Percentiles rank a stretch among this genome's conserved stretches.
These are phyloP conservation scores for Tenthredo livida DNA, from an alignment of 2,888 invertebrate genomes.

Conservation along the genomic window DNA sequence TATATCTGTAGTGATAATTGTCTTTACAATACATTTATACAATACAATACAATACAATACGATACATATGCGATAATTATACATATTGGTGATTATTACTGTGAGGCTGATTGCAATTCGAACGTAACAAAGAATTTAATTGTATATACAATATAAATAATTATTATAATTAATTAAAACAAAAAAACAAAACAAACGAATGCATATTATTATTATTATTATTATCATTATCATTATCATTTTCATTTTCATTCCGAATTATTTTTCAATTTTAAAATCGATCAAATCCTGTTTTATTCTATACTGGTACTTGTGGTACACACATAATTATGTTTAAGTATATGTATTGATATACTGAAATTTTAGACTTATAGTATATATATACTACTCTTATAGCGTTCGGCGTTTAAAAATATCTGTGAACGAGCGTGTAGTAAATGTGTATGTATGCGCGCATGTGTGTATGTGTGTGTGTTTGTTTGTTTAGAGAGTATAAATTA, in stretches of 20 bases:
- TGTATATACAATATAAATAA: conserved; percentile 13
- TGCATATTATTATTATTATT: background rate
- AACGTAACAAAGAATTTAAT: conserved; percentile 44
- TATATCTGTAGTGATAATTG: background rate
- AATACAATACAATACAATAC: background rate
- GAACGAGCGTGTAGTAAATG: background rate
- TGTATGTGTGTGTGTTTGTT: background rate
- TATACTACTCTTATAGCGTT: background rate
- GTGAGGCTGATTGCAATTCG: conserved; percentile 45
- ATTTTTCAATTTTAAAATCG: background rate
- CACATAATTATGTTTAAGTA: background rate
- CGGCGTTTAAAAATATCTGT: background rate
- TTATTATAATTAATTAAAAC: background rate
- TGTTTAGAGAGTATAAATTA: background rate
- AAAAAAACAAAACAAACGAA: background rate
- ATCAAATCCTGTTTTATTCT: background rate
- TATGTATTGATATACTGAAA: background rate
- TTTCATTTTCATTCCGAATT: background rate
- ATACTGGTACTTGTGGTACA: background rate
- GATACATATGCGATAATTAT: background rate
- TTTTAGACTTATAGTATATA: background rate
- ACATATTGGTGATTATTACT: conserved; percentile 11
- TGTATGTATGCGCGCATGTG: background rate
- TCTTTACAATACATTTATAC: background rate
- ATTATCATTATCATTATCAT: background rate